A percentile compares a stretch with the other conserved stretches of the same genome.
phyloP scores from a whole-genome alignment of 2,113 vertebrate genomes.

The Rhodinocichla rosea region DNA sequence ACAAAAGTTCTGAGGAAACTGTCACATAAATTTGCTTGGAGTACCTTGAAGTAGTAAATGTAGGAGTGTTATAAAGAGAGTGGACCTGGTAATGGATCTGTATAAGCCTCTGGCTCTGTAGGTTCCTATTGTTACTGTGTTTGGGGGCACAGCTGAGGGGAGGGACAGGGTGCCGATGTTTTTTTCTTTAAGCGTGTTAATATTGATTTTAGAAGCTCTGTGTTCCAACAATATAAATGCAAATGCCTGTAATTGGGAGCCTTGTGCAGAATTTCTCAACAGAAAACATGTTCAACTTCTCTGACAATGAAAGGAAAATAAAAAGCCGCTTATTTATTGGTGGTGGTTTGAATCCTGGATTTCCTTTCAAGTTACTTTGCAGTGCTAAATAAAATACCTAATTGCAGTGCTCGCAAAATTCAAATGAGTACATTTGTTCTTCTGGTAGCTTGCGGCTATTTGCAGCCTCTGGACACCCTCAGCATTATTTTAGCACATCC shows the following conservation, averaged over 20 bases:
- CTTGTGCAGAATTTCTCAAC: conserved; percentile 48
- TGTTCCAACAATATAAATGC: conserved; percentile 68
- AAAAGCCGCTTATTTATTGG: conserved; percentile 50
- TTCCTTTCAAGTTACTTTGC: conserved; percentile 54
- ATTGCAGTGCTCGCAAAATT: conserved; percentile 33
- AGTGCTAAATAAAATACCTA: conserved; percentile 59
- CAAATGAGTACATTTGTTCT: conserved; percentile 37
- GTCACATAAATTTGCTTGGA: background rate
- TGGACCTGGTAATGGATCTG: background rate
- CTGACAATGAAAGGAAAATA: conserved; percentile 50
- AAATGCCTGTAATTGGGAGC: conserved; percentile 61
- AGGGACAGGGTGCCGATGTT: conserved; percentile 13
- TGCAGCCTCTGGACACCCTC: conserved; percentile 25
- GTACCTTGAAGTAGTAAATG: background rate
- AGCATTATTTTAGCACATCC: conserved; percentile 15
- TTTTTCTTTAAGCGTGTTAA: conserved; percentile 59
- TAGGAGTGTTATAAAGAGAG: background rate
- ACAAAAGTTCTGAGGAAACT: background rate
- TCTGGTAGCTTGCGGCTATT: background rate
- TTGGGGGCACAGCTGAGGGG: conserved; percentile 34
- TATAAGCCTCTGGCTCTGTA: conserved; percentile 9
- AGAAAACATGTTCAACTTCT: conserved; percentile 59
- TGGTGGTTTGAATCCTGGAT: conserved; percentile 37
- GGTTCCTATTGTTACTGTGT: conserved; percentile 12
- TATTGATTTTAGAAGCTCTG: conserved; percentile 62